Evolutionary conservation across 2,113 vertebrate genomes (phyloP).

Genomic region (Oncorhynchus masou): DNA sequence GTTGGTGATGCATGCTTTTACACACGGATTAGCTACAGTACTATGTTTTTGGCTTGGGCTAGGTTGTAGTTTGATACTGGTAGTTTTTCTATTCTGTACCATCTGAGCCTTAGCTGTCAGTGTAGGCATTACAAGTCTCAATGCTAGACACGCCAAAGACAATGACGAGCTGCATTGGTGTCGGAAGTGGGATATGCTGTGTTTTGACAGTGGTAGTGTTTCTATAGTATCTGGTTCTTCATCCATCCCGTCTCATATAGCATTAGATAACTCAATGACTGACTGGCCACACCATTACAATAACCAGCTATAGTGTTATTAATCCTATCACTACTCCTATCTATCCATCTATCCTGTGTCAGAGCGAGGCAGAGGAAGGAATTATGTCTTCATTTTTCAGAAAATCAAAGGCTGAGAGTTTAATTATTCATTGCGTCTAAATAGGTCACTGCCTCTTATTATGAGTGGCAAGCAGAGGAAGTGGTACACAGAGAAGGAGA

Average conservation of each 20-base stretch:
- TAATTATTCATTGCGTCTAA: slow-evolving; percentile 72
- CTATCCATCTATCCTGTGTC: slow-evolving; percentile 13
- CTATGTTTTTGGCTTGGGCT: too few relatives aligned
- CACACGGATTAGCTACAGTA: background rate
- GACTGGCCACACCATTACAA: background rate
- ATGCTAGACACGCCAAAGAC: too few relatives aligned
- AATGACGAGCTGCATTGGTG: too few relatives aligned
- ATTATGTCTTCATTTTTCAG: slow-evolving; percentile 45
- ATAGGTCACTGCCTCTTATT: slow-evolving; percentile 70
- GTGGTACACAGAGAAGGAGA: slow-evolving; percentile 42
- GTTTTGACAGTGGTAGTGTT: background rate
- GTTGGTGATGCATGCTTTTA: background rate
- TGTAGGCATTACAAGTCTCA: too few relatives aligned
- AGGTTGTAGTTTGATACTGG: too few relatives aligned
- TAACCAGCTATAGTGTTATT: background rate
- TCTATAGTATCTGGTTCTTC: background rate
- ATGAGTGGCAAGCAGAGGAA: slow-evolving; percentile 57
- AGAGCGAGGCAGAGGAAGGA: slow-evolving; percentile 33
- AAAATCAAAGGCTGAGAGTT: slow-evolving; percentile 58
- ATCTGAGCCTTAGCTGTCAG: background rate
- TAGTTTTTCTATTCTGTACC: background rate
- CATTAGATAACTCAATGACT: background rate
- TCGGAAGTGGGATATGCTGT: too few relatives aligned
- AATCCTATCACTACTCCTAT: background rate
- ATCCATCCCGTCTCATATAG: background rate